These are phyloP conservation scores for Poecilus cupreus DNA, from an alignment of 2,888 invertebrate genomes.

Conservation along the genomic window DNA sequence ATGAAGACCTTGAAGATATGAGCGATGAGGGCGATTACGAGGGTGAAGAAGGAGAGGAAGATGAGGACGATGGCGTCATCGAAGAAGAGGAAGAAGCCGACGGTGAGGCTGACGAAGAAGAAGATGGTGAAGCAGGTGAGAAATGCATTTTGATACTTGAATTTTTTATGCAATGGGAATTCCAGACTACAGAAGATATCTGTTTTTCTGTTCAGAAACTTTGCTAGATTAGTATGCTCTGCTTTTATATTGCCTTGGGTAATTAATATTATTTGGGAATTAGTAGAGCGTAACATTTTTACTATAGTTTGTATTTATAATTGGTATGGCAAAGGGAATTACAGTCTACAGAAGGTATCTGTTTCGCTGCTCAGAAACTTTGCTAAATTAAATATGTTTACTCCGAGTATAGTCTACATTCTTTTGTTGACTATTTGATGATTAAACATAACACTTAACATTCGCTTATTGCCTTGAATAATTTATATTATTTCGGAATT, in stretches of 20 bases:
- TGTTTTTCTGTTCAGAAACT: constrained; percentile 37
- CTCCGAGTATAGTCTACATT: constrained; percentile 30
- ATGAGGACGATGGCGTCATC: constrained; percentile 71
- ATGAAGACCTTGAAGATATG: constrained; percentile 77
- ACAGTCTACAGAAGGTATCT: constrained; percentile 33
- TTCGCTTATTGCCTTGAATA: too few species aligned
- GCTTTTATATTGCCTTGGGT: not conserved
- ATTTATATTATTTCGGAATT: not conserved
- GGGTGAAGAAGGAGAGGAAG: constrained; percentile 73
- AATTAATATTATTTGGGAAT: not conserved
- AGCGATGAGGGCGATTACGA: constrained; percentile 74
- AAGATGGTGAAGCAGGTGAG: constrained; percentile 72
- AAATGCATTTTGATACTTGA: not conserved
- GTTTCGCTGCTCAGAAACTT: constrained; percentile 27
- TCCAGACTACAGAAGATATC: constrained; percentile 37
- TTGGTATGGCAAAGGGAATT: constrained; percentile 22
- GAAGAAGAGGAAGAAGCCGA: constrained; percentile 72
- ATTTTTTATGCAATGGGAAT: constrained; percentile 10
- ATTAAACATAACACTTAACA: not conserved
- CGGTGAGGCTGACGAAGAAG: constrained; percentile 68
- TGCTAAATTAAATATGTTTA: constrained; percentile 41
- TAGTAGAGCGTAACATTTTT: not conserved
- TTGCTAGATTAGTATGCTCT: constrained; percentile 28
- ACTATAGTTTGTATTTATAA: not conserved
- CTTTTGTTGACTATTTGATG: constrained; percentile 49